Conservation (phyloP, 2,113 vertebrate species). For the Gobio gobio region DNA sequence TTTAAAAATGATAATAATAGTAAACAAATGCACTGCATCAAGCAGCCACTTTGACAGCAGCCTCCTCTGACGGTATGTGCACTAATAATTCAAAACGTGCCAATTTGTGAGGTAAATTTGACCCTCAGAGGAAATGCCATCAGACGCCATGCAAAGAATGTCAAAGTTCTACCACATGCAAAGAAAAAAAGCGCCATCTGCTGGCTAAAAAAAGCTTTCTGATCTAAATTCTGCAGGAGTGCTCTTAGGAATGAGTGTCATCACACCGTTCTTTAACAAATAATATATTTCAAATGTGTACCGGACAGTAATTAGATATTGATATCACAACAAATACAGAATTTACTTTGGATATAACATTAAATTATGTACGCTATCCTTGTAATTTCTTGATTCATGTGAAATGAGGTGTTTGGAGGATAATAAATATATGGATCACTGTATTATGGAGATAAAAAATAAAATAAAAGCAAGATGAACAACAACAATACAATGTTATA, state of each 20-base stretch:
- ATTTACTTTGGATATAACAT: slow-evolving; percentile 15
- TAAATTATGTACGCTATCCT: neutral
- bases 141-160: neutral
- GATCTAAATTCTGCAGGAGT: neutral
- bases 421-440: neutral
- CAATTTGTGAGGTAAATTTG: neutral
- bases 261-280: neutral
- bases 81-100: neutral
- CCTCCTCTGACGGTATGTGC: neutral
- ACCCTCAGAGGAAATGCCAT: neutral
- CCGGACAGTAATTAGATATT: neutral
- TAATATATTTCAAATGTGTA: neutral
- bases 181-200: slow-evolving; percentile 5
- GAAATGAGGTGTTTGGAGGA: neutral
- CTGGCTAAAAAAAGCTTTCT: slow-evolving; percentile 1
- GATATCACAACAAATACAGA: neutral
- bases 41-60: neutral
- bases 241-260: neutral
- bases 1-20: neutral
- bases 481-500: slow-evolving; percentile 28
- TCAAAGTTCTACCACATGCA: neutral
- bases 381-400: neutral
- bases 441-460: slow-evolving; percentile 12
- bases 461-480: neutral
- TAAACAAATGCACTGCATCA: neutral